These are phyloP conservation scores for Drosophila neonasuta DNA, from an alignment of 2,888 invertebrate genomes.

Conservation along the genomic window DNA sequence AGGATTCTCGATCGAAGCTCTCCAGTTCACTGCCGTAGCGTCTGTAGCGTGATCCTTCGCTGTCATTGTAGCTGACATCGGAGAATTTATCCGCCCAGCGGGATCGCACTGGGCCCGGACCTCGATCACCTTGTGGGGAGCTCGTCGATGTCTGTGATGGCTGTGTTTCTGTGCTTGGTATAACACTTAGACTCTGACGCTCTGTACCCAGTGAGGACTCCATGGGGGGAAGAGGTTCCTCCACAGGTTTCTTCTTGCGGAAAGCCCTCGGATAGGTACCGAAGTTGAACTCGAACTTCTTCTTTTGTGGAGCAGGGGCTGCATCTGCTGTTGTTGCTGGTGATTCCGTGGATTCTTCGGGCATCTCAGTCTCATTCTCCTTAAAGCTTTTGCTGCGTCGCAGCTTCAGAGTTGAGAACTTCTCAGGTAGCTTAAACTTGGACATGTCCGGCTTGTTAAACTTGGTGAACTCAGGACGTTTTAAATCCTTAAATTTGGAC, in stretches of 20 bases:
- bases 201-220: slow-evolving; percentile 77
- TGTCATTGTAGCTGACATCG: slow-evolving; percentile 83
- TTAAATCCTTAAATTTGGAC: slow-evolving; percentile 81
- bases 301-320: slow-evolving; percentile 80
- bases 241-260: slow-evolving; percentile 77
- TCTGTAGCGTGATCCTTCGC: slow-evolving; percentile 82
- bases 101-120: slow-evolving; percentile 83
- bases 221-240: slow-evolving; percentile 54
- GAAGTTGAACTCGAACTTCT: slow-evolving; percentile 88
- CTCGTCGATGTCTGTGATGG: slow-evolving; percentile 87
- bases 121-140: slow-evolving; percentile 84
- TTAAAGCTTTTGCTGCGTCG: slow-evolving; percentile 82
- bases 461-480: slow-evolving; percentile 82
- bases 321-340: slow-evolving; percentile 34
- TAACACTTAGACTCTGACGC: slow-evolving; percentile 78
- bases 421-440: slow-evolving; percentile 86
- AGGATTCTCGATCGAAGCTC: slow-evolving; percentile 82
- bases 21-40: slow-evolving; percentile 81
- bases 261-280: slow-evolving; percentile 91
- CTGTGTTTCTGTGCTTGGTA: slow-evolving; percentile 84
- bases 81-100: slow-evolving; percentile 83
- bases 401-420: slow-evolving; percentile 85
- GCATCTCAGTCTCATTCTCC: slow-evolving; percentile 70
- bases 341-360: slow-evolving; percentile 54
- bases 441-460: slow-evolving; percentile 84